phyloP scores from a whole-genome alignment of 2,113 vertebrate genomes.

The Lepisosteus osseus region DNA sequence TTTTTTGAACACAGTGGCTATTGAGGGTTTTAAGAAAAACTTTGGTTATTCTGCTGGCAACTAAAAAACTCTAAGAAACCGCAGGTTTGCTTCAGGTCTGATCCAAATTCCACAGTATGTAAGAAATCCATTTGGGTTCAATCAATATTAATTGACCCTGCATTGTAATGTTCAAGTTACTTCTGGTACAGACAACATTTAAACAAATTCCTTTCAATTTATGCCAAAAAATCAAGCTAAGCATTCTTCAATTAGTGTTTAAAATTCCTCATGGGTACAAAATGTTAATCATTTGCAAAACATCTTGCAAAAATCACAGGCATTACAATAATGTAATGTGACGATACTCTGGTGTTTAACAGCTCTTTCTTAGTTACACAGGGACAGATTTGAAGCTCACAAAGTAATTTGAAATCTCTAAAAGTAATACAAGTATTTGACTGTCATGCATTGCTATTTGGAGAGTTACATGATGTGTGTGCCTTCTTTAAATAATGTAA shows the following conservation, averaged over 20 bases:
- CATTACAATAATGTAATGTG: constrained; percentile 25
- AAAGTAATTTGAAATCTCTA: not conserved
- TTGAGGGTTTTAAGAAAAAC: not conserved
- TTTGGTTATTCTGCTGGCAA: not conserved
- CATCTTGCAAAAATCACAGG: constrained; percentile 22
- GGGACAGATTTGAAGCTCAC: not conserved
- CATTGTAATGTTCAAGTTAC: not conserved
- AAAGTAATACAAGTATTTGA: not conserved
- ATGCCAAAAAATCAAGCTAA: constrained; percentile 22
- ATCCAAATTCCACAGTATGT: not conserved
- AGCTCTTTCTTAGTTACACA: constrained; percentile 9
- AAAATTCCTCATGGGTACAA: constrained; percentile 2
- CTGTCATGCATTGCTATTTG: constrained; percentile 4
- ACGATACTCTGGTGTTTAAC: constrained; percentile 5
- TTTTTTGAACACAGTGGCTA: not conserved
- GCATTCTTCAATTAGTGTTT: constrained; percentile 19
- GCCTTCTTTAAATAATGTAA: not conserved
- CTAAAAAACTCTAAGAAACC: not conserved
- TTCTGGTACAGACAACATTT: constrained; percentile 14
- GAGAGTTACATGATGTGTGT: not conserved
- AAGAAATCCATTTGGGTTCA: not conserved
- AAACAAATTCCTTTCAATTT: not conserved
- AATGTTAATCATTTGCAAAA: constrained; percentile 16
- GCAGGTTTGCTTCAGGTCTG: not conserved
- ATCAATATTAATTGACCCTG: not conserved